phyloP scores from a whole-genome alignment of 2,113 vertebrate genomes.

The Muntiacus reevesi region DNA sequence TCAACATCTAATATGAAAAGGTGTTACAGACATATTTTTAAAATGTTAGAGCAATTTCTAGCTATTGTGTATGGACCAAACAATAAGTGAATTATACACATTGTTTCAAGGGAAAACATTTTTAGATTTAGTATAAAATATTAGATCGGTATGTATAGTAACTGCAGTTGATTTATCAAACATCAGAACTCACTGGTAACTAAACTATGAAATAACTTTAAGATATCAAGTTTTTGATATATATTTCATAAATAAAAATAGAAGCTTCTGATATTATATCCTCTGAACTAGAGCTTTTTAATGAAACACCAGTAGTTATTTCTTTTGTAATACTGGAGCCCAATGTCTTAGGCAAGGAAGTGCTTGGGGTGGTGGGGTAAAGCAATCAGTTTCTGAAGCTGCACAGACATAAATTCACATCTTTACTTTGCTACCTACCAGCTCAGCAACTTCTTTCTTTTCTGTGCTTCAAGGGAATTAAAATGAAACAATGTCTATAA shows the following conservation, averaged over 20 bases:
- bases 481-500: background rate
- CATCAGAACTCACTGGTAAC: background rate
- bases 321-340: background rate
- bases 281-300: background rate
- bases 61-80: background rate
- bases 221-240: background rate
- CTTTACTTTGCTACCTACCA: background rate
- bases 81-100: background rate
- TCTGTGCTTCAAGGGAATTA: background rate
- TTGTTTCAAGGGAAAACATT: background rate
- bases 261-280: background rate
- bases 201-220: background rate
- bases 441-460: background rate
- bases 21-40: background rate
- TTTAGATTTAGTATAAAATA: background rate
- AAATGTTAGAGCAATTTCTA: background rate
- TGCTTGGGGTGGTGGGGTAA: background rate
- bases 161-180: background rate
- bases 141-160: background rate
- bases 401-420: background rate
- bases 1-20: background rate
- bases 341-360: background rate
- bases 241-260: background rate
- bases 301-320: background rate
- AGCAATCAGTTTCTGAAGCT: background rate